A percentile compares a stretch with the other conserved stretches of the same genome.
Evolutionary conservation across 2,888 invertebrate species (phyloP).

Genomic region (Drosophila cognata): DNA sequence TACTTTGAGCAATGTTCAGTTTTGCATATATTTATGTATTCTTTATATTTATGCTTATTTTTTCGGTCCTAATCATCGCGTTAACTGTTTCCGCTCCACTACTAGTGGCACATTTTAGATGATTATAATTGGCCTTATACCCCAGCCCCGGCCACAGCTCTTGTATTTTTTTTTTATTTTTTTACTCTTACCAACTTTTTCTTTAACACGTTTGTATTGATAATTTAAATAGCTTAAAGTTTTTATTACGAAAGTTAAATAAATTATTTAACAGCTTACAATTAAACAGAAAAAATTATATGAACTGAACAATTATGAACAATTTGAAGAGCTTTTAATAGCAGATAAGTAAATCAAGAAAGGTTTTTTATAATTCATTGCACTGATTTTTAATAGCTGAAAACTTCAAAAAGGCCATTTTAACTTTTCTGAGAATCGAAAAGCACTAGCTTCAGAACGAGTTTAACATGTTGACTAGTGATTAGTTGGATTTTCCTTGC

Average conservation of each 20-base stretch:
- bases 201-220: conserved; percentile 57
- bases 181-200: conserved; percentile 20
- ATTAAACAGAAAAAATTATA: too few relatives aligned
- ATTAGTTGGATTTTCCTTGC: neutral
- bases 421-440: neutral
- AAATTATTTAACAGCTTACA: neutral
- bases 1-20: conserved; percentile 57
- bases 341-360: neutral
- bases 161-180: conserved; percentile 19
- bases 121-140: conserved; percentile 66
- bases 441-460: too few relatives aligned
- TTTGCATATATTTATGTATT: conserved; percentile 22
- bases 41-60: conserved; percentile 37
- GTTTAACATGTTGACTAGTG: neutral
- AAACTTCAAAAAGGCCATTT: neutral
- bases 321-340: neutral
- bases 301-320: neutral
- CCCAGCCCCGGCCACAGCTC: conserved; percentile 7
- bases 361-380: neutral
- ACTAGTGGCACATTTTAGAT: conserved; percentile 27
- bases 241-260: neutral
- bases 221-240: neutral
- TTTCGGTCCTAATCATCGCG: neutral
- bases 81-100: neutral
- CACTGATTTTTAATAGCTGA: neutral